These are phyloP conservation scores for Lerema accius DNA, from an alignment of 1,140 invertebrate genomes.

Conservation along the genomic window DNA sequence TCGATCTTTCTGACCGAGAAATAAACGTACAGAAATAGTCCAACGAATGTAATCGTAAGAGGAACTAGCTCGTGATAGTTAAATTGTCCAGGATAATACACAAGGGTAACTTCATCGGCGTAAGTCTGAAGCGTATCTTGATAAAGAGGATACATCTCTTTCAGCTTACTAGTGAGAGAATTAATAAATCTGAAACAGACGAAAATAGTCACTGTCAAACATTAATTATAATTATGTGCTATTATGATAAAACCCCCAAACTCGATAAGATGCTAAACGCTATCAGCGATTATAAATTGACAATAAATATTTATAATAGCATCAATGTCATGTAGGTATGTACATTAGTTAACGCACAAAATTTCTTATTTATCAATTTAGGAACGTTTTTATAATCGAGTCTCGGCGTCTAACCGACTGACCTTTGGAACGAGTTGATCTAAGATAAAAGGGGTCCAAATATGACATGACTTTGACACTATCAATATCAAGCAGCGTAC, in stretches of 20 bases:
- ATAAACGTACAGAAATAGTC: constrained; percentile 96
- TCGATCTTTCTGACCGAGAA: constrained; percentile 98
- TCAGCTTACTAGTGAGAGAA: constrained; percentile 88
- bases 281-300: constrained; percentile 3
- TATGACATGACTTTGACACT: constrained; percentile 12
- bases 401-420: constrained; percentile 1
- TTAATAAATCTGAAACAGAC: constrained; percentile 87
- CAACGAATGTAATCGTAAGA: constrained; percentile 91
- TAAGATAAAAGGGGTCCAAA: constrained; percentile 14
- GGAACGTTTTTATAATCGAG: no score
- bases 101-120: constrained; percentile 85
- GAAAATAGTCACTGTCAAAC: no score
- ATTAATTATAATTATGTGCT: no score
- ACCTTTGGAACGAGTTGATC: constrained; percentile 11
- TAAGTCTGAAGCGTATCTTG: constrained; percentile 74
- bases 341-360: no score
- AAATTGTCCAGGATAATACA: constrained; percentile 94
- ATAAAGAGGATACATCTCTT: constrained; percentile 88
- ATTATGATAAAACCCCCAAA: constrained; percentile 21
- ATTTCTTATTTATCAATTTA: no score
- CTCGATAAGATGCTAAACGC: constrained; percentile 8
- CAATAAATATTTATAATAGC: background rate
- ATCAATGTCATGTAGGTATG: no score
- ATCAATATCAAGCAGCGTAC: no score
- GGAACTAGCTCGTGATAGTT: constrained; percentile 94